These are phyloP conservation scores for Yoshiicerus persimilis DNA, from an alignment of 1,140 invertebrate genomes.

Conservation along the genomic window DNA sequence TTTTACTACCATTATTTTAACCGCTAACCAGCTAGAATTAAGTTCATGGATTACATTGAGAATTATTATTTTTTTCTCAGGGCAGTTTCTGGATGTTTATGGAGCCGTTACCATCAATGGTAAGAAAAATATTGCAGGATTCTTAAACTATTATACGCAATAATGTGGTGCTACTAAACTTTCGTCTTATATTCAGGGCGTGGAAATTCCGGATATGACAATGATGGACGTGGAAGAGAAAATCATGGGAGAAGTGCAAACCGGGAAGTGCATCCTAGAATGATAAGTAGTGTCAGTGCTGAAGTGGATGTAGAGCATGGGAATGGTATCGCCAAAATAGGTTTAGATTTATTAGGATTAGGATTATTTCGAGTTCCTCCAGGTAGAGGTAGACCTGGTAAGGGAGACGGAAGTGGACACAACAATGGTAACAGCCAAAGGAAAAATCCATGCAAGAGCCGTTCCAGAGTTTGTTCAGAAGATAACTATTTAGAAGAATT, in stretches of 20 bases:
- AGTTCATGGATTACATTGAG: no score
- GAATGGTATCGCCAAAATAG: neutral
- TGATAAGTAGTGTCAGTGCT: neutral
- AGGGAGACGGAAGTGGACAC: neutral
- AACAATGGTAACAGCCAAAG: neutral
- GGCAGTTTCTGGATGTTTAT: neutral
- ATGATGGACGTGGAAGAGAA: neutral
- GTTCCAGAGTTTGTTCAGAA: neutral
- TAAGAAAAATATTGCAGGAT: neutral
- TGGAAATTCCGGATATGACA: neutral
- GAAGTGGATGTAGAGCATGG: neutral
- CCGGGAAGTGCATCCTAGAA: neutral
- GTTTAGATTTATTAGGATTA: neutral
- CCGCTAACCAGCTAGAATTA: neutral
- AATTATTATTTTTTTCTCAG: neutral
- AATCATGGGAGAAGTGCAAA: neutral
- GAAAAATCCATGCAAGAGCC: neutral
- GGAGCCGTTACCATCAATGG: neutral
- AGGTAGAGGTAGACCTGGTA: neutral
- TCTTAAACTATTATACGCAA: neutral
- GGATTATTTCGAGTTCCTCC: neutral
- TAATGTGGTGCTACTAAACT: neutral
- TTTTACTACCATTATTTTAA: neutral
- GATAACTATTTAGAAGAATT: constrained; percentile 26
- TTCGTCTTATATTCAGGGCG: neutral